phyloP scores from a whole-genome alignment of 2,888 invertebrate species.

The Julus scandinavius region DNA sequence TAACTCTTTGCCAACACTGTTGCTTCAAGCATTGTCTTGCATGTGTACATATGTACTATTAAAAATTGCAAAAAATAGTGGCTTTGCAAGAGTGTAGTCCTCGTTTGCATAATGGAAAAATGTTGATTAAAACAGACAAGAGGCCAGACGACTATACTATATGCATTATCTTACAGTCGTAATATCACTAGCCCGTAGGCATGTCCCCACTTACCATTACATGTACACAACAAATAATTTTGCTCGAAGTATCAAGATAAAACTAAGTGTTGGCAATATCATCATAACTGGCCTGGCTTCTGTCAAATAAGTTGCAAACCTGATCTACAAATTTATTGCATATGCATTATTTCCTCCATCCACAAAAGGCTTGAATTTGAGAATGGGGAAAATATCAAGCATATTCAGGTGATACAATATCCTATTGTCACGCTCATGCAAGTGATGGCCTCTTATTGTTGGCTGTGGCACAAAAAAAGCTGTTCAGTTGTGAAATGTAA shows the following conservation, averaged over 20 bases:
- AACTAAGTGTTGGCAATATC: neutral
- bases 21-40: too few species aligned
- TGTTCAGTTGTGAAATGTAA: neutral
- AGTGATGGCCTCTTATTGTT: neutral
- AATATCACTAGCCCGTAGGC: neutral
- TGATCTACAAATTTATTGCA: neutral
- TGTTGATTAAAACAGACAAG: neutral
- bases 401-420: neutral
- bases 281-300: constrained; percentile 9
- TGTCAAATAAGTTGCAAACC: neutral
- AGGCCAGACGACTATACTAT: neutral
- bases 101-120: neutral
- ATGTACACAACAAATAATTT: neutral
- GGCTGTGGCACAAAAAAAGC: neutral
- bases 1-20: too few species aligned
- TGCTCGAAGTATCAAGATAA: neutral
- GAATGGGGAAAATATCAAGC: neutral
- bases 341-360: constrained; percentile 12
- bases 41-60: too few species aligned
- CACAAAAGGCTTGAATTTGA: neutral
- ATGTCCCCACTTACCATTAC: neutral
- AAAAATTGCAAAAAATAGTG: too few species aligned
- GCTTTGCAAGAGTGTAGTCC: too few species aligned
- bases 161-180: neutral
- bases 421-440: neutral